phyloP scores from a whole-genome alignment of 2,113 vertebrate genomes.

The Pseudopodoces humilis region DNA sequence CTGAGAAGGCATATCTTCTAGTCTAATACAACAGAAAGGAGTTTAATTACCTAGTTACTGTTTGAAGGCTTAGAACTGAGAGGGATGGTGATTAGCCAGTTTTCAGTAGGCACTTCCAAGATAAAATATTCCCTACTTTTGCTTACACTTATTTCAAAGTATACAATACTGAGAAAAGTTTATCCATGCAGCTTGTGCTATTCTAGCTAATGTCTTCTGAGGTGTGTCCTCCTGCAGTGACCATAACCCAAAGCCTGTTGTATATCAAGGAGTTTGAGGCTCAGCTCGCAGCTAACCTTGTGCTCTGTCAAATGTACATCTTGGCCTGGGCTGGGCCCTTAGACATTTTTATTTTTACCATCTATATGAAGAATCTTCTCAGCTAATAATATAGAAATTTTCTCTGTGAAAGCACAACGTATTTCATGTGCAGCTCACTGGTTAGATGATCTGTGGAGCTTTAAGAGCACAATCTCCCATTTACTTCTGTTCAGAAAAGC shows the following conservation, averaged over 20 bases:
- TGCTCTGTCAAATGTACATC: fast-evolving
- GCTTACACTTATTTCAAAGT: background rate
- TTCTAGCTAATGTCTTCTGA: background rate
- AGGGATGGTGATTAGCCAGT: background rate
- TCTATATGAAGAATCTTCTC: background rate
- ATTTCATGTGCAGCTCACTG: background rate
- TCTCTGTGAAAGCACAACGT: constrained; percentile 10
- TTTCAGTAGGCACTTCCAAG: background rate
- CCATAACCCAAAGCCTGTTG: background rate
- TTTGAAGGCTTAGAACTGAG: background rate
- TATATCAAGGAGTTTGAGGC: background rate
- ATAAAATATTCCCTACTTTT: background rate
- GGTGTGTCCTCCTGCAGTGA: background rate
- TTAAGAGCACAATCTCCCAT: background rate
- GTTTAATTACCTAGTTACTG: background rate
- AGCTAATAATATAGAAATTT: background rate
- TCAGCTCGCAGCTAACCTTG: background rate
- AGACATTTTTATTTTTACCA: background rate
- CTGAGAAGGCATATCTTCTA: background rate
- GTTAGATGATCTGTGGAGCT: background rate
- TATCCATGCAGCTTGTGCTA: background rate
- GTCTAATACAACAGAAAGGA: background rate
- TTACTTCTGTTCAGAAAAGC: background rate
- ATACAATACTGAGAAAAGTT: background rate
- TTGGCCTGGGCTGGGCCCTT: background rate